phyloP scores from a whole-genome alignment of 1,140 invertebrate species.

The Brachionus manjavacas region DNA sequence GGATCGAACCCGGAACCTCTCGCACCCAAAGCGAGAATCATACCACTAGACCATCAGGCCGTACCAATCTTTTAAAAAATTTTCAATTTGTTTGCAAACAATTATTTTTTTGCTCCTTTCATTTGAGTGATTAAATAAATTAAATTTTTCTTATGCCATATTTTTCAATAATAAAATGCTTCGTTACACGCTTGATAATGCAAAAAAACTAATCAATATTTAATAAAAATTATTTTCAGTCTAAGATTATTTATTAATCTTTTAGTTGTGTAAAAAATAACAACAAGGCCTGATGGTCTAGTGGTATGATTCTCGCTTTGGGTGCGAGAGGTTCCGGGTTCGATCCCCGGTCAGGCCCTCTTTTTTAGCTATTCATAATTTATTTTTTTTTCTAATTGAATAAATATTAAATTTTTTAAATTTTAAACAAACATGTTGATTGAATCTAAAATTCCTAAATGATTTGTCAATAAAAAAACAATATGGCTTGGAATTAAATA shows the following conservation, averaged over 20 bases:
- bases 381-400: neutral
- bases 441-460: too few relatives aligned
- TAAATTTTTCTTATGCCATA: neutral
- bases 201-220: neutral
- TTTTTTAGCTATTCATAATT: neutral
- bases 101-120: neutral
- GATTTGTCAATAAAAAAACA: neutral
- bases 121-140: neutral
- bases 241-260: too few relatives aligned
- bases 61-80: neutral
- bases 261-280: neutral
- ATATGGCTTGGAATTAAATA: neutral
- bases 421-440: neutral
- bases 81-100: neutral
- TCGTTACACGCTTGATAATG: neutral
- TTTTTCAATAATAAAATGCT: neutral
- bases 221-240: neutral
- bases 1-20: too few relatives aligned
- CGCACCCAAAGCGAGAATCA: too few relatives aligned
- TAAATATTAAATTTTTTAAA: neutral
- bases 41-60: neutral
- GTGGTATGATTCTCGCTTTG: slow-evolving; percentile 1
- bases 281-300: neutral
- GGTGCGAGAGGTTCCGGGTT: neutral
- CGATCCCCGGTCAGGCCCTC: neutral